A percentile compares a stretch with the other conserved stretches of the same genome.
These are phyloP conservation scores for Corbicula japonica DNA, from an alignment of 2,888 invertebrate genomes.

Conservation along the genomic window DNA sequence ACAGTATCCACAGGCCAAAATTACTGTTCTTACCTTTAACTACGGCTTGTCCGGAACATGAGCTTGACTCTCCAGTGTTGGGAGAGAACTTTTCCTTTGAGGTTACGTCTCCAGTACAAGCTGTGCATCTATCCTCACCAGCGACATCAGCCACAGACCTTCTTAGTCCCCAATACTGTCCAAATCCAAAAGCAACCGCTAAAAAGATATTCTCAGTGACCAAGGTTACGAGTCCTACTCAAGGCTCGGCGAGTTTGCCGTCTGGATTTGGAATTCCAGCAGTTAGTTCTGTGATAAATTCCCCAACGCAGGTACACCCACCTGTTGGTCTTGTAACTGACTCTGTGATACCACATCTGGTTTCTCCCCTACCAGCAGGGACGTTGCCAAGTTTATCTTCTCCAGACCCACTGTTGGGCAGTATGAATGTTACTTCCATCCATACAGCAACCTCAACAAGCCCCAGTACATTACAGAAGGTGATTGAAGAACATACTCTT, in stretches of 20 bases:
- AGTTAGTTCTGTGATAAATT: slow-evolving; percentile 36
- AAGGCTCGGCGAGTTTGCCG: not conserved
- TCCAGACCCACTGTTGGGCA: slow-evolving; percentile 29
- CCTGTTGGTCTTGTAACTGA: slow-evolving; percentile 22
- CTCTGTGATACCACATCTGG: slow-evolving; percentile 50
- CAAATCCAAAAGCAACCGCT: slow-evolving; percentile 75
- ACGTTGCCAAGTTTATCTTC: slow-evolving; percentile 33
- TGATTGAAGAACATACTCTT: slow-evolving; percentile 53
- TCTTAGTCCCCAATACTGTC: slow-evolving; percentile 81
- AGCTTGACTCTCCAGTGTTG: slow-evolving; percentile 57
- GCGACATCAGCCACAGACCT: slow-evolving; percentile 72
- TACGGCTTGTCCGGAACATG: slow-evolving; percentile 44
- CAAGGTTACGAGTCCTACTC: slow-evolving; percentile 59
- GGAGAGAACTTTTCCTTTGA: slow-evolving; percentile 36
- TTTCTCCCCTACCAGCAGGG: slow-evolving; percentile 50
- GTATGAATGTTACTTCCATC: slow-evolving; percentile 6
- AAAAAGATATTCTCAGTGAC: slow-evolving; percentile 83
- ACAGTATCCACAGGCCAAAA: slow-evolving; percentile 74
- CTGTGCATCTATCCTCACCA: slow-evolving; percentile 31
- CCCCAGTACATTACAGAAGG: slow-evolving; percentile 49
- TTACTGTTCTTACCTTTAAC: slow-evolving; percentile 69
- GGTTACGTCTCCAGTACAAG: slow-evolving; percentile 6
- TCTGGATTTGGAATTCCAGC: slow-evolving; percentile 24
- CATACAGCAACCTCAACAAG: slow-evolving; percentile 27
- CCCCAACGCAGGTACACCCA: slow-evolving; percentile 36